Conservation (phyloP, 2,888 invertebrate species). For the Synergus umbraculus region DNA sequence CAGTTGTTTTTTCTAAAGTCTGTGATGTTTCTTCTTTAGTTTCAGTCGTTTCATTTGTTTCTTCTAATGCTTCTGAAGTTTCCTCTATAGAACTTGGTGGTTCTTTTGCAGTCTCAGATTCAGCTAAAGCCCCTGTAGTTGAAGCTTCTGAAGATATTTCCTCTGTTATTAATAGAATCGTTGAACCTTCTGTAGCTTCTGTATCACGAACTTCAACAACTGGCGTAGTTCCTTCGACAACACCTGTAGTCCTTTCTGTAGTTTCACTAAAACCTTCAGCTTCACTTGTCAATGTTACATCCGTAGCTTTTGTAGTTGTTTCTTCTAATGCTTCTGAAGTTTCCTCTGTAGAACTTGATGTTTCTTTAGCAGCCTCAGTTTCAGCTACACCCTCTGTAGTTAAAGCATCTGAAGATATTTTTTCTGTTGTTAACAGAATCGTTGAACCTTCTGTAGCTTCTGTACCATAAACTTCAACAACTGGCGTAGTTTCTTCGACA, state of each 20-base stretch:
- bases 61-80: not conserved
- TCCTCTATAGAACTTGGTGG: not conserved
- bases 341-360: not conserved
- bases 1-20: not conserved
- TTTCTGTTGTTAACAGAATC: not conserved
- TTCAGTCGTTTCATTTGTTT: not conserved
- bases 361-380: too few relatives aligned
- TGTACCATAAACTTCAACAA: not conserved
- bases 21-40: not conserved
- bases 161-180: not conserved
- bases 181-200: not conserved
- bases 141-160: not conserved
- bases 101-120: too few relatives aligned
- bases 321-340: not conserved
- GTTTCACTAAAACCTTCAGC: too few relatives aligned
- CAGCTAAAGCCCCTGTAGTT: not conserved
- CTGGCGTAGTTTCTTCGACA: too few relatives aligned
- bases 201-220: not conserved
- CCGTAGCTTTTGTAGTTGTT: too few relatives aligned
- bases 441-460: not conserved
- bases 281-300: too few relatives aligned
- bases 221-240: too few relatives aligned
- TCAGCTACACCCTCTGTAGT: not conserved
- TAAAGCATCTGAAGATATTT: not conserved
- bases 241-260: too few relatives aligned